Conservation (phyloP, 2,797 vertebrate genomes). For the Lepilemur ruficaudatus region DNA sequence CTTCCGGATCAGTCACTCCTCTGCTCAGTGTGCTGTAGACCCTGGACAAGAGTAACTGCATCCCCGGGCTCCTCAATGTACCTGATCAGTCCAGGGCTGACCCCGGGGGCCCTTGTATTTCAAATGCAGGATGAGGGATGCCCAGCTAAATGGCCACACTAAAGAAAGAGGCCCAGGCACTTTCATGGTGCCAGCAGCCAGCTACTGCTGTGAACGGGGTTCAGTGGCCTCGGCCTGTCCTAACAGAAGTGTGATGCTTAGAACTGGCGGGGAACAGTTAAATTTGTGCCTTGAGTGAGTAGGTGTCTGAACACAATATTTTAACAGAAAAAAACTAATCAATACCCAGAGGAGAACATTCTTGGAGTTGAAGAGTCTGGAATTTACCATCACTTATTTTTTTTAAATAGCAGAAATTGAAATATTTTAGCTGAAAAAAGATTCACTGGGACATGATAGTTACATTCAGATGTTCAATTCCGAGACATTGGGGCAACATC, state of each 20-base stretch:
- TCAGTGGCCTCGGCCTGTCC: too few relatives aligned
- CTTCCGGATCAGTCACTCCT: not conserved
- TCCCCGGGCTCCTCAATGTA: fast-evolving
- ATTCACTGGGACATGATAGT: not conserved
- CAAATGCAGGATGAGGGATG: not conserved
- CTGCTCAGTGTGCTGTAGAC: fast-evolving
- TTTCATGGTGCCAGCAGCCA: not conserved
- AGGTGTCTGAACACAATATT: not conserved
- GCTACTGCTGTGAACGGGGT: fast-evolving
- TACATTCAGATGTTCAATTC: not conserved
- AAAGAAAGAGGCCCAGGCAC: too few relatives aligned
- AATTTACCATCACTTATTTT: not conserved
- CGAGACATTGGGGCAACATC: too few relatives aligned
- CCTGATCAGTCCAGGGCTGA: not conserved
- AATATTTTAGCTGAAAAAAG: not conserved
- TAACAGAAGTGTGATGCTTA: too few relatives aligned
- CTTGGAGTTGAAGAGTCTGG: not conserved
- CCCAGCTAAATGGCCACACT: not conserved
- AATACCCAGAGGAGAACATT: not conserved
- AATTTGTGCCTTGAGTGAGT: not conserved
- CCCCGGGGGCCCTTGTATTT: fast-evolving
- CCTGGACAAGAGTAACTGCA: fast-evolving
- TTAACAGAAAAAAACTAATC: not conserved
- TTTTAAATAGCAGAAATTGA: not conserved
- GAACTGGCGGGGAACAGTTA: fast-evolving